Base-by-base conservation (phyloP, 2,888 invertebrate genomes). In the Slavum lentiscoides region DNA sequence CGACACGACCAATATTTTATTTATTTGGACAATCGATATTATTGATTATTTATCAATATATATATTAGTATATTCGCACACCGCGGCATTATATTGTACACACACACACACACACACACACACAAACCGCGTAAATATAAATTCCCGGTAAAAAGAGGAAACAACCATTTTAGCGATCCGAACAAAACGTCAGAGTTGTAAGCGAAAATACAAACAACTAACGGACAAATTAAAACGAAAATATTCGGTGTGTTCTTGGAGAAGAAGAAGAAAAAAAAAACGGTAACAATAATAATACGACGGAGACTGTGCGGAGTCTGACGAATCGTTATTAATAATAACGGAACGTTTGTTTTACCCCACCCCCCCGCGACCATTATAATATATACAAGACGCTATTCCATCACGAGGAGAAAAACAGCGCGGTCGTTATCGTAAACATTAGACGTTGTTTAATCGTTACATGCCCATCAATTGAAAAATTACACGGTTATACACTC, bases 171-270 rank as follows among this genome's bases (percentile, higher is more conserved):
- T 43, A 43, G 23, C 19, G 43, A 67, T 67, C 49, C 49, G 11
- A 19, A 67, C 75, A 67, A 75, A 67, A 75, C 75, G 75, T 59
- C 59, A 67, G 66, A 75, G 43, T 67, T 23, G 1, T 58, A 58
- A 39, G 75, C 75, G 43, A 75, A 75, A 75, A 67, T 58, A 43
- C 43, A 67, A 75, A 53, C 53, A 53, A 17, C 13, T 53, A 17
- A 5, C 17, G 53, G 53, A 53, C 43, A 43, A 43, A 43, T 43
- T 43, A 43, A 43, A 43, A 43, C 43, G 43, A 43, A 43, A 43
- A 43, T 43, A 43, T 43, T 30, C 49, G 15, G 9, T 15, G 13
- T 49, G 49, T 49, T 49, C 11, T 49, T 49, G 49, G 13, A 55
- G 55, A 55, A 55, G 13, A 53, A 39, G 8, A 6, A 39, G 30